Conservation (phyloP, 2,113 vertebrate species). For the Carollia perspicillata region DNA sequence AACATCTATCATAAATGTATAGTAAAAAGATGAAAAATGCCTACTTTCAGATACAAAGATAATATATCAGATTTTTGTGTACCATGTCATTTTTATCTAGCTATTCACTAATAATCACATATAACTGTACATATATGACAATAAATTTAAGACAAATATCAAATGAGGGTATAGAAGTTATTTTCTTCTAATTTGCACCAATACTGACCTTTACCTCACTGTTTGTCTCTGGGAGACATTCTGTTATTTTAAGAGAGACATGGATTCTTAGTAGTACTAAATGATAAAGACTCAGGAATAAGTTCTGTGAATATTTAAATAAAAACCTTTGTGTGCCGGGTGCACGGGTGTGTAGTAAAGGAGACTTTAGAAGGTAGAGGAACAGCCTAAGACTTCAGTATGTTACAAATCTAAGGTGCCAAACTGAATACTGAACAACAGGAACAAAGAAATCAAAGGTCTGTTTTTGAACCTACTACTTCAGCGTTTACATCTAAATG, state of each 20-base stretch:
- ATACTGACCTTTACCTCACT: constrained; percentile 49
- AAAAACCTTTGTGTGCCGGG: background rate
- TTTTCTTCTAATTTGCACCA: constrained; percentile 33
- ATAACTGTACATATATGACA: background rate
- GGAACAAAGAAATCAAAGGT: constrained; percentile 53
- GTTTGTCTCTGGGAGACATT: constrained; percentile 44
- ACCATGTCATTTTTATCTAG: constrained; percentile 19
- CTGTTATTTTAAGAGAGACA: constrained; percentile 53
- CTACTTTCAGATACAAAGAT: constrained; percentile 27
- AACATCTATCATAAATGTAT: background rate
- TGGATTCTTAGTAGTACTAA: constrained; percentile 49
- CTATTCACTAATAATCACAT: background rate
- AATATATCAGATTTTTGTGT: background rate
- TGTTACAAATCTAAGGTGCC: constrained; percentile 33
- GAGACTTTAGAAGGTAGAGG: background rate
- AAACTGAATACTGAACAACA: constrained; percentile 63
- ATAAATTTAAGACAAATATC: constrained; percentile 1
- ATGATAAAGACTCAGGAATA: constrained; percentile 34
- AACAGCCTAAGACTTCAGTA: background rate
- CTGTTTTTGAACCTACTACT: constrained; percentile 46
- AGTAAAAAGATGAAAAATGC: background rate
- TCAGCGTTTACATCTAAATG: constrained; percentile 53
- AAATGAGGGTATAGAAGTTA: background rate
- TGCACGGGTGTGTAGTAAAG: background rate
- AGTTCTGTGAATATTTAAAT: constrained; percentile 56